Base-by-base conservation (phyloP, 2,888 invertebrate genomes). In the Drosophila hamatofila region DNA sequence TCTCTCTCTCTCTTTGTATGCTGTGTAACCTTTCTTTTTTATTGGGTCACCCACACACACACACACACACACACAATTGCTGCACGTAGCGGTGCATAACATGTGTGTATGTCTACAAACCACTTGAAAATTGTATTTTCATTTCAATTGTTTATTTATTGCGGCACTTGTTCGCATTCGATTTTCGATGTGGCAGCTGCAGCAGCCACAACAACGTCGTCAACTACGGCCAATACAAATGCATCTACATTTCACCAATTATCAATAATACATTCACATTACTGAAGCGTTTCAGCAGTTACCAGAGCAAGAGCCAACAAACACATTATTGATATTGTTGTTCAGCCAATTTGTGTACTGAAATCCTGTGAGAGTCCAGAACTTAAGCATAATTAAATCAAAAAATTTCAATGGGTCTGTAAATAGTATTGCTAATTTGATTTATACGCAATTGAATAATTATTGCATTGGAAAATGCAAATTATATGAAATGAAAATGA, bases 111-210 rank as follows among this genome's bases (percentile, higher is more conserved):
- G 70, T 69, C 74, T 81, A 80, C 77, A 81, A 88, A 88, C 90
- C 90, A 89, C 87, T 87, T 89, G 87, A 89, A 88, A 88, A 87
- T 87, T 85, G 88, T 85, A 87, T 89, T 87, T 90, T 88, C 87
- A 86, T 87, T 89, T 89, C 90, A 83, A 90, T 87, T 87, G 88
- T 87, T 89, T 90, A 88, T 87, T 88, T 86, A 85, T 88, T 89
- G 83, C 81, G 75, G 83, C 86, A 89, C 89, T 90, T 87, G 83
- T 81, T 89, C 90, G 82, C 89, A 83, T 90, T 89, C 91, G 91
- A 91, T 91, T 91, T 90, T 78, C 83, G 78, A 81, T 83, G 71
- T 73, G 71, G 48, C 83, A 76, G 44, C 60, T 56, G 35, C 60
- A 56, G 61, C 48, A 66, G 46, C 75, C 59, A 30, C 65, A 41